Evolutionary conservation across 2,797 vertebrate species (phyloP), one percentile per base, ranked within the genome.

Genomic region (Etheostoma perlongum): DNA sequence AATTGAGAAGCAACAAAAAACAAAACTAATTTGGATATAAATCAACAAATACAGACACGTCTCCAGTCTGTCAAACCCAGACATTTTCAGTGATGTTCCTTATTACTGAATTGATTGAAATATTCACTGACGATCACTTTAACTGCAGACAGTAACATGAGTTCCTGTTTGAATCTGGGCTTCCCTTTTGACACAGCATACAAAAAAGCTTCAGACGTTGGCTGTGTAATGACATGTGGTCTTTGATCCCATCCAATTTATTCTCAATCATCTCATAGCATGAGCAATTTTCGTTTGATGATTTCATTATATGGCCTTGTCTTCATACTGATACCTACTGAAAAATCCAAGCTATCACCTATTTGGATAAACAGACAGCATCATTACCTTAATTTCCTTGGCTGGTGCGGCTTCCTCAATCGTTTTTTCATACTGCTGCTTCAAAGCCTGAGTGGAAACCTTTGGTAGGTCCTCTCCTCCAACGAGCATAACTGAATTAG

Each of bases 341-440:
- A 84, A 80, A 81, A 75, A 64, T 13, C 15, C 54, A 63, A 84
- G 63, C 52, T 46, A 71, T 55, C 52, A 67, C 76, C 52, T 80
- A 74, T 87, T 88, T 72, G 63, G 71, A 85, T 88, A 88, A 90
- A 90, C 80, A 89, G 74, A 78, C 73, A n/a, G 68, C 71, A 82
- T 91, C 64, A 76, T 92, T 96, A 99, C 98, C 97, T 99, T 99
- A 86, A 96, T 93, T 91, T 97, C 96, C 91, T 97, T 99, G 82
- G 94, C 92, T 87, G 97, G 92, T 36, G 91, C 80, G 46, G 93
- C 90, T 79, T 95, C 95, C 83, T 94, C 95, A 60, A 95, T 94
- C 60, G 92, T 96, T 92, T 95, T 98, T 91, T 99, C 98, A 93
- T 97, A 97, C 64, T 98, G 97, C 84, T 99, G 90, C 92, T 98